Conservation (phyloP, 2,888 invertebrate genomes). For the Spodoptera picta region DNA sequence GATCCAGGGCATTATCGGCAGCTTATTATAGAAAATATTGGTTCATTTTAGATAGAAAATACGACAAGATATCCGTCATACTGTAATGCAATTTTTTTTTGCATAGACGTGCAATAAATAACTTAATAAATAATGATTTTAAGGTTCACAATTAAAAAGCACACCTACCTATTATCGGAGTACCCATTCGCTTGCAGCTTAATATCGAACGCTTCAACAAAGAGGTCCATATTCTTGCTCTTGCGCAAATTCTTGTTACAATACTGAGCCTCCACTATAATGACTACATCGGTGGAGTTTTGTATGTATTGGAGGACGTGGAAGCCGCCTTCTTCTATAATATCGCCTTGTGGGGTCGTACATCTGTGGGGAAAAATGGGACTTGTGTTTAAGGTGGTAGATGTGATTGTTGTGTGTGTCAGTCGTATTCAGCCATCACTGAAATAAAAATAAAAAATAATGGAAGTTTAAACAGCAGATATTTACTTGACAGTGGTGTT, state of each 20-base stretch:
- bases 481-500: too few relatives aligned
- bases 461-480: too few relatives aligned
- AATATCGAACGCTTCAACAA: conserved; percentile 91
- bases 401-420: too few relatives aligned
- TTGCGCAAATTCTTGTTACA: conserved; percentile 93
- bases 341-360: conserved; percentile 90
- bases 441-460: too few relatives aligned
- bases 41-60: too few relatives aligned
- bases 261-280: conserved; percentile 95
- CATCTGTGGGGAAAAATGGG: conserved; percentile 87
- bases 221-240: conserved; percentile 91
- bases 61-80: too few relatives aligned
- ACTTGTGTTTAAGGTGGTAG: neutral
- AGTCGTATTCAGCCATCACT: too few relatives aligned
- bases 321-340: conserved; percentile 93
- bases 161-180: conserved; percentile 90
- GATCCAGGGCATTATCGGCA: too few relatives aligned
- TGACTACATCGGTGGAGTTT: conserved; percentile 94
- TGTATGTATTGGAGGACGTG: conserved; percentile 90
- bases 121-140: neutral
- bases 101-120: too few relatives aligned
- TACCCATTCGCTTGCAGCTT: conserved; percentile 90
- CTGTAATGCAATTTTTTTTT: too few relatives aligned
- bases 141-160: too few relatives aligned
- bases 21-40: too few relatives aligned